Percentiles rank a stretch among this genome's conserved stretches.
Evolutionary conservation across 2,113 vertebrate genomes (phyloP).

Genomic region (Grus americana): DNA sequence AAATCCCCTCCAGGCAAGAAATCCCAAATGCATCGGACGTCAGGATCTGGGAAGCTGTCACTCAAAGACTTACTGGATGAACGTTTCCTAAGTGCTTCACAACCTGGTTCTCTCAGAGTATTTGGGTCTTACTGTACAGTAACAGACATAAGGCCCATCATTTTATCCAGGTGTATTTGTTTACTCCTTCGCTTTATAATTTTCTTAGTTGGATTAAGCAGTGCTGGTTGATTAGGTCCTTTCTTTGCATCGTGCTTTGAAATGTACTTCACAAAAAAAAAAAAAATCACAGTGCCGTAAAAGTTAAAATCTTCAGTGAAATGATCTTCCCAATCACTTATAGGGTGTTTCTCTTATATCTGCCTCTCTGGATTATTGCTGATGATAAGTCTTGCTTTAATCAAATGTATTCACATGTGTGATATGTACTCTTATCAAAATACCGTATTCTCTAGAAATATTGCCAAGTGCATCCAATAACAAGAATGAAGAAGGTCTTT

Average conservation of each 20-base stretch:
- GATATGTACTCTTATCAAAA: not conserved
- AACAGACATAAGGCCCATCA: not conserved
- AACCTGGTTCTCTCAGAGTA: not conserved
- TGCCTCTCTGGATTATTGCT: not conserved
- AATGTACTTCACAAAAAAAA: not conserved
- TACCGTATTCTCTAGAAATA: not conserved
- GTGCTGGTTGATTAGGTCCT: not conserved
- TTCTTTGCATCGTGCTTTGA: not conserved
- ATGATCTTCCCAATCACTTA: not conserved
- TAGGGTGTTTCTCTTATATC: not conserved
- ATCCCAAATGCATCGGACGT: not conserved
- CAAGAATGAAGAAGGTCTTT: not conserved
- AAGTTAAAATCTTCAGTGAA: not conserved
- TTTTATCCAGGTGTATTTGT: not conserved
- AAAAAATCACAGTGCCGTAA: not conserved
- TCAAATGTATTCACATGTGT: not conserved
- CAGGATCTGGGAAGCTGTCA: not conserved
- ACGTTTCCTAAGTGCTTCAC: not conserved
- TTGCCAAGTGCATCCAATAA: not conserved
- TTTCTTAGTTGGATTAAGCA: not conserved
- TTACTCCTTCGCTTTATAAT: not conserved
- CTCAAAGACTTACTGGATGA: not conserved
- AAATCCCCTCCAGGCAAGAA: not conserved
- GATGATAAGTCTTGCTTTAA: not conserved
- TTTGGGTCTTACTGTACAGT: rapidly evolving